Evolutionary conservation across 2,113 vertebrate genomes (phyloP).

Genomic region (Tretioscincus oriximinensis): DNA sequence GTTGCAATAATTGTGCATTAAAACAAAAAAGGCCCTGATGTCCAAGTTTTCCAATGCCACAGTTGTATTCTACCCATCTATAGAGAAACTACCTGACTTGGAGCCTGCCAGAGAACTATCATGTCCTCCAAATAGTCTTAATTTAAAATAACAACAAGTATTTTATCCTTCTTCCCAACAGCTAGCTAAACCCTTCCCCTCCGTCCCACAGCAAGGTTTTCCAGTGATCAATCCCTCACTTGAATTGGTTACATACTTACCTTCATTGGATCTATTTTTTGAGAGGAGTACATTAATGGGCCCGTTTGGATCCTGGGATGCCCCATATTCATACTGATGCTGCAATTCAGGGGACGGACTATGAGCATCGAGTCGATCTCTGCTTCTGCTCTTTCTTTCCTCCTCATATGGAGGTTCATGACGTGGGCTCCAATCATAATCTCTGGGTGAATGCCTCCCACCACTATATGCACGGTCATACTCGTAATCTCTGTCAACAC

Average conservation of each 20-base stretch:
- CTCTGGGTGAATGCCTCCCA: constrained; percentile 69
- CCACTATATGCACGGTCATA: constrained; percentile 64
- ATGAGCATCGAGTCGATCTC: constrained; percentile 74
- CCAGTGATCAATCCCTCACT: not conserved
- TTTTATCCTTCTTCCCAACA: too few species aligned
- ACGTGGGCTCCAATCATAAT: constrained; percentile 60
- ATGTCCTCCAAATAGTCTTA: too few species aligned
- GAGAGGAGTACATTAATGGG: constrained; percentile 85
- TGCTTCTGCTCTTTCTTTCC: constrained; percentile 71
- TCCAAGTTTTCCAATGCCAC: too few species aligned
- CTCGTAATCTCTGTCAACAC: constrained; percentile 70
- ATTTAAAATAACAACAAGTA: too few species aligned
- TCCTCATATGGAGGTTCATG: constrained; percentile 58
- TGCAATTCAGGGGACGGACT: constrained; percentile 66
- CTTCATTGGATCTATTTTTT: constrained; percentile 90
- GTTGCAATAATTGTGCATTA: too few species aligned
- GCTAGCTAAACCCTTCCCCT: too few species aligned
- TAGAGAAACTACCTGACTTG: too few species aligned
- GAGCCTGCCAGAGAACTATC: too few species aligned
- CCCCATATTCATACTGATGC: constrained; percentile 1
- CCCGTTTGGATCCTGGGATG: constrained; percentile 63
- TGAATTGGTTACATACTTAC: constrained; percentile 56
- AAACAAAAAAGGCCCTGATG: too few species aligned
- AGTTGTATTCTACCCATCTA: too few species aligned
- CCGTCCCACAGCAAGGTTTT: too few species aligned